Evolutionary conservation across 2,797 vertebrate species (phyloP).

Genomic region (Sebastes vulpes): DNA sequence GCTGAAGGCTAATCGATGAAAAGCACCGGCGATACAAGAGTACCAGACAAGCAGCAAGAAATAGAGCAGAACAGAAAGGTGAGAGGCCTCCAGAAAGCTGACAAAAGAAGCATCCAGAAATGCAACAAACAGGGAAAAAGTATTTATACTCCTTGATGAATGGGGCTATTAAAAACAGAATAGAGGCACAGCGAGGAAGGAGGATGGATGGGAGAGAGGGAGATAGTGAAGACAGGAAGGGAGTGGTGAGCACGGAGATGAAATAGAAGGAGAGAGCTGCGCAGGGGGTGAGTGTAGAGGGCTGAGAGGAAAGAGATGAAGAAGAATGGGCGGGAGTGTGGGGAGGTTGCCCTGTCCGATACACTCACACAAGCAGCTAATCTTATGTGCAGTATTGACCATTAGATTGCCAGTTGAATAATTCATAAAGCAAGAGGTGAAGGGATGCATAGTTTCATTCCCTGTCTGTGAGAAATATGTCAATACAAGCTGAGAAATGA

Average conservation of each 20-base stretch:
- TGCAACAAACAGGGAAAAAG: conserved; percentile 51
- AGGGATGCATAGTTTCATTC: conserved; percentile 47
- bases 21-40: conserved; percentile 56
- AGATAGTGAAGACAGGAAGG: conserved; percentile 36
- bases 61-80: conserved; percentile 63
- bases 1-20: conserved; percentile 66
- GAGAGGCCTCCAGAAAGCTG: conserved; percentile 57
- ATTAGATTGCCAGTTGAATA: conserved; percentile 70
- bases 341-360: conserved; percentile 50
- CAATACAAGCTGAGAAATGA: conserved; percentile 45
- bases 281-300: conserved; percentile 10
- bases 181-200: conserved; percentile 33
- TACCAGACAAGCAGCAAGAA: conserved; percentile 50
- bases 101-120: conserved; percentile 56
- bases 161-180: conserved; percentile 64
- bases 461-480: conserved; percentile 32
- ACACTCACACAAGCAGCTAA: conserved; percentile 63
- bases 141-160: conserved; percentile 72
- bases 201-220: conserved; percentile 5
- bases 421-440: conserved; percentile 61
- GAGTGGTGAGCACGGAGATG: conserved; percentile 15
- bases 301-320: conserved; percentile 46
- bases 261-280: conserved; percentile 11
- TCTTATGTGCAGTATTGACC: conserved; percentile 70
- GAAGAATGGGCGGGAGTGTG: conserved; percentile 33